Percentiles rank a stretch among this genome's conserved stretches.
Evolutionary conservation across 2,888 invertebrate species (phyloP).

Genomic region (Orthonychiurus folsomi): DNA sequence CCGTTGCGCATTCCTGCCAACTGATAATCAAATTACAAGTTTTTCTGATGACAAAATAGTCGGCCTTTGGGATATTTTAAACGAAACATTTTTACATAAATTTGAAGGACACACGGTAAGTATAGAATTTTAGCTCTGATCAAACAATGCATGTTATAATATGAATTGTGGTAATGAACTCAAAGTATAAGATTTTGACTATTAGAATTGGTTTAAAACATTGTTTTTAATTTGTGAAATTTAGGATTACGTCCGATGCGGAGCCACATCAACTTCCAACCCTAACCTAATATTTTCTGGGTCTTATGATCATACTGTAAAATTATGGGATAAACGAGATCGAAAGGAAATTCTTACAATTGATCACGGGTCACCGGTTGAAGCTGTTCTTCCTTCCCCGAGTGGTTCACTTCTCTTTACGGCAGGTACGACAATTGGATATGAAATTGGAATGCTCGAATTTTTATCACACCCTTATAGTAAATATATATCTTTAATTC

Average conservation of each 20-base stretch:
- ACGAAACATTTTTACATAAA: slow-evolving; percentile 60
- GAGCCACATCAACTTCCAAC: slow-evolving; percentile 41
- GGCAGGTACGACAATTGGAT: slow-evolving; percentile 54
- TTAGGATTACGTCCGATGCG: slow-evolving; percentile 64
- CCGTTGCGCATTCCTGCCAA: slow-evolving; percentile 68
- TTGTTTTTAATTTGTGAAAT: slow-evolving; percentile 2
- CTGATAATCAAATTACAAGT: slow-evolving; percentile 68
- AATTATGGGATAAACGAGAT: slow-evolving; percentile 76
- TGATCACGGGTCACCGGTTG: slow-evolving; percentile 82
- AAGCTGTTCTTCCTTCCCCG: slow-evolving; percentile 77
- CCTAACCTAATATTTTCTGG: slow-evolving; percentile 71
- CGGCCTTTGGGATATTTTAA: slow-evolving; percentile 82
- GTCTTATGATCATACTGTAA: slow-evolving; percentile 78
- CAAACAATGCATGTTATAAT: too few species aligned
- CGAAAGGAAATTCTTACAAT: slow-evolving; percentile 60
- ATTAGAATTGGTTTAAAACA: too few species aligned
- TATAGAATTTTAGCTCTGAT: not conserved
- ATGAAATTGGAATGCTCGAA: not conserved
- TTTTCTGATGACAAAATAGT: slow-evolving; percentile 86
- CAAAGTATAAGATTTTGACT: too few species aligned
- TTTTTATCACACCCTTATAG: not conserved
- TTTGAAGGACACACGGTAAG: slow-evolving; percentile 46
- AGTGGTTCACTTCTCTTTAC: slow-evolving; percentile 82
- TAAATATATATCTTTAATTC: slow-evolving; percentile 15
- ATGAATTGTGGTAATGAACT: too few species aligned